These are phyloP conservation scores for Melanerpes formicivorus DNA, from an alignment of 2,113 vertebrate species.

Conservation along the genomic window DNA sequence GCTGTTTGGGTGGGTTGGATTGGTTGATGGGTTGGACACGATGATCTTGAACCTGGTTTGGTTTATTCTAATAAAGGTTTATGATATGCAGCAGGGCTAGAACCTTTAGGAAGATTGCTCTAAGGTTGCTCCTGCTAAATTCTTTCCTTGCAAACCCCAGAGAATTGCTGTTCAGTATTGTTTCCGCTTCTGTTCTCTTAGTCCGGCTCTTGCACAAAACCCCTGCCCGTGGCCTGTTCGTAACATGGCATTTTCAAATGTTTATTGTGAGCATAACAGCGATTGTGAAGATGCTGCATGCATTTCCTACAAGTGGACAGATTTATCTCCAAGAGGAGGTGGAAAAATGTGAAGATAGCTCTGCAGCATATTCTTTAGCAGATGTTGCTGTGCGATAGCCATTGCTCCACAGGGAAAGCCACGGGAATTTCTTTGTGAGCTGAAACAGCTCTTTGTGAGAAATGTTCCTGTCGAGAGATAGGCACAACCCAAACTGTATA, in stretches of 20 bases:
- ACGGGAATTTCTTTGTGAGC: conserved; percentile 20
- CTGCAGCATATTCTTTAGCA: conserved; percentile 32
- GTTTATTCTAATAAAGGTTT: too few relatives aligned
- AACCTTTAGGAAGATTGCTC: not conserved
- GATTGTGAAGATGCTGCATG: not conserved
- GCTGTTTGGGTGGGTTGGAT: too few relatives aligned
- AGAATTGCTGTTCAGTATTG: not conserved
- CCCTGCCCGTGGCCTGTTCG: not conserved
- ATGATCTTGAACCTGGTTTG: too few relatives aligned
- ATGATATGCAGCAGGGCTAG: not conserved
- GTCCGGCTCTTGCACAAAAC: not conserved
- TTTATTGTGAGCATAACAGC: not conserved
- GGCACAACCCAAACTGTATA: not conserved
- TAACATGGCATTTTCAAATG: not conserved
- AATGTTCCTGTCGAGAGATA: not conserved
- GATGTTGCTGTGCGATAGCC: conserved; percentile 52
- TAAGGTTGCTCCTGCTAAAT: not conserved
- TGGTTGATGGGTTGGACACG: too few relatives aligned
- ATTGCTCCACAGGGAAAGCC: conserved; percentile 42
- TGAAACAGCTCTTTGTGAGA: conserved; percentile 25
- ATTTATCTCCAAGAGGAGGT: conserved; percentile 9
- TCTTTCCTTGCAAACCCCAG: not conserved
- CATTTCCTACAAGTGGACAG: conserved; percentile 40
- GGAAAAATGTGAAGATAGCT: conserved; percentile 6
- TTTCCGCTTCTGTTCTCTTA: not conserved